Evolutionary conservation across 2,888 invertebrate genomes (phyloP).

Genomic region (Diogma glabrata): DNA sequence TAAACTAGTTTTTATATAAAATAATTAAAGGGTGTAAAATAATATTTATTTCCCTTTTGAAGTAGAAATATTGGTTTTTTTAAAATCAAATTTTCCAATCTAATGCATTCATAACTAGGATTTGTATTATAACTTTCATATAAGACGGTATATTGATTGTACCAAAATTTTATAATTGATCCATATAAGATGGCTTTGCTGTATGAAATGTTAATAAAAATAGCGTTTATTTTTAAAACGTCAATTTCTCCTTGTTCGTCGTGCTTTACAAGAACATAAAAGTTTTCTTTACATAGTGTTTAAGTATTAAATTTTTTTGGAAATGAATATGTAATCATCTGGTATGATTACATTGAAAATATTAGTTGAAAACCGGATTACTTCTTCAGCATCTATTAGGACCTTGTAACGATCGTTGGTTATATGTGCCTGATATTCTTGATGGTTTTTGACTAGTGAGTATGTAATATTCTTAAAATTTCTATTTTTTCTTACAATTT

Average conservation of each 20-base stretch:
- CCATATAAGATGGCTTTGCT: background rate
- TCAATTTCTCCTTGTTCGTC: background rate
- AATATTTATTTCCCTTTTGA: background rate
- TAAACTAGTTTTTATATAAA: background rate
- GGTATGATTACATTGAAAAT: background rate
- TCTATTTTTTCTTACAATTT: constrained; percentile 13
- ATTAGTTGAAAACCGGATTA: background rate
- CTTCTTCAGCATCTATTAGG: background rate
- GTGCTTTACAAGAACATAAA: background rate
- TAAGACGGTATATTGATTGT: background rate
- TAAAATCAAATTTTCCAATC: background rate
- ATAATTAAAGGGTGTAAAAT: background rate
- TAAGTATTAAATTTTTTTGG: background rate
- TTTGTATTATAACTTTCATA: background rate
- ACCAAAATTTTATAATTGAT: background rate
- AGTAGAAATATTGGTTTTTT: background rate
- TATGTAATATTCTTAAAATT: constrained; percentile 19
- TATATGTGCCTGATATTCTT: background rate
- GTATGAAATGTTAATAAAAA: background rate
- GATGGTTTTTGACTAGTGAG: background rate
- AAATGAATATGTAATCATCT: background rate
- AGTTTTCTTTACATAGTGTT: background rate
- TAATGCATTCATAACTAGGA: background rate
- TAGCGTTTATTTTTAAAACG: background rate
- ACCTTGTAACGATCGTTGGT: background rate